Base-by-base conservation (phyloP, 2,113 vertebrate genomes). In the Panthera leo region DNA sequence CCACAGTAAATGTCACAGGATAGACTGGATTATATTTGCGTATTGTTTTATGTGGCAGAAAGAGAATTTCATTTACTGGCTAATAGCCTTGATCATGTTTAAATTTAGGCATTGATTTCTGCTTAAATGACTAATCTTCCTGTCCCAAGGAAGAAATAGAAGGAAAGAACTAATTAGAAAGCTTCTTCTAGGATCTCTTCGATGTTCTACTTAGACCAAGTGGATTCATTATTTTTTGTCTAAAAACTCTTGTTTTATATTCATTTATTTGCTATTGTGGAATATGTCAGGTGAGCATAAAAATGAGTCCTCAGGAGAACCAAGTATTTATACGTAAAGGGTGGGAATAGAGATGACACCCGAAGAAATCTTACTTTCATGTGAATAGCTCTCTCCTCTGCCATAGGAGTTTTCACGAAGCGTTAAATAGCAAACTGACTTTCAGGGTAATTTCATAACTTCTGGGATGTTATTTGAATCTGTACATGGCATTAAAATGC, bases 81-180 rank as follows among this genome's bases (percentile, higher is more conserved):
- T 48, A 91, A 79, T 34, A 27, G n/a, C 15, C 36, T 67, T 65
- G 14, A 94, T 78, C 42, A 39, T 29, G 2, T 39, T 93, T 93
- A 93, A 79, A 93, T 29, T 93, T 88, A 91, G 21, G 71, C 63
- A 96, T 48, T 91, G 31, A 87, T 82, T 96, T 85, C 83, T 78
- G 5, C 75, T 63, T 88, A 71, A 95, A 80, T 93, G 42, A 31
- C 18, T n/a, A 63, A 36, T 61, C 78, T 45, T 84, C 31, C 31
- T 58, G 58, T 85, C 73, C 11, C 48, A 76, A 87, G 14, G 34
- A 89, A 94, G 31, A 42, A 61, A 48, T 19, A 63, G 8, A 61
- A 19, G 85, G 36, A 78, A 75, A 87, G 42, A 90, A 93, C 12
- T 21, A 85, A 85, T 11, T 36, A 36, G 70, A 90, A 87, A 16